Evolutionary conservation across 2,113 vertebrate genomes (phyloP).

Genomic region (Plestiodon gilberti): DNA sequence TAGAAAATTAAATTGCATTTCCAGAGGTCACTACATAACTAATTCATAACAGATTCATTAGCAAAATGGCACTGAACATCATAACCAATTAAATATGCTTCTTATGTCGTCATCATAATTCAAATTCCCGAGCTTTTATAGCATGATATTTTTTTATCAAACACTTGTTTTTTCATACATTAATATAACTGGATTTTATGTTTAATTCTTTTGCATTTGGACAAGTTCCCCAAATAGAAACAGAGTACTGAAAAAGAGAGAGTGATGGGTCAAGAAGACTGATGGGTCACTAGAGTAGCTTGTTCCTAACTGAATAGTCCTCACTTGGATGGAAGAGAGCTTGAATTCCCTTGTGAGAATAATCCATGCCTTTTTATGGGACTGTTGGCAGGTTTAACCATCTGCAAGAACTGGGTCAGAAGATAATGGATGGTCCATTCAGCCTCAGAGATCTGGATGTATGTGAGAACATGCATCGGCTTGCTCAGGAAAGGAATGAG

Average conservation of each 20-base stretch:
- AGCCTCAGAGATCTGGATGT: slow-evolving; percentile 62
- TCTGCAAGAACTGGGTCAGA: slow-evolving; percentile 67
- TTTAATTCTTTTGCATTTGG: not conserved
- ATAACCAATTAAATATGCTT: not conserved
- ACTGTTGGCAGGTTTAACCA: slow-evolving; percentile 61
- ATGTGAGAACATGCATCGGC: slow-evolving; percentile 61
- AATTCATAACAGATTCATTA: not conserved
- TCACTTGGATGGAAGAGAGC: not conserved
- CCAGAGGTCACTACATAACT: not conserved
- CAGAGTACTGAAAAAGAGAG: not conserved
- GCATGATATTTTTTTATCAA: not conserved
- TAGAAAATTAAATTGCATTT: not conserved
- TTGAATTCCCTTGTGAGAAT: not conserved
- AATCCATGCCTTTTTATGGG: slow-evolving; percentile 15
- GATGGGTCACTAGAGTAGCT: not conserved
- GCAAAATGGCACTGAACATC: not conserved
- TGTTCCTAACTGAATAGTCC: not conserved
- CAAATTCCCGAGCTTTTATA: not conserved
- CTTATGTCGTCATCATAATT: not conserved
- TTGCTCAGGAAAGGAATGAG: slow-evolving; percentile 68
- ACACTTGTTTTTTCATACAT: not conserved
- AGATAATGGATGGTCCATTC: slow-evolving; percentile 27
- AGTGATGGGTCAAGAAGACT: not conserved
- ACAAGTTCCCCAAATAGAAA: not conserved
- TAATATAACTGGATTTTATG: not conserved